Conservation (phyloP, 1,140 invertebrate genomes). For the Ditylenchus dipsaci region DNA sequence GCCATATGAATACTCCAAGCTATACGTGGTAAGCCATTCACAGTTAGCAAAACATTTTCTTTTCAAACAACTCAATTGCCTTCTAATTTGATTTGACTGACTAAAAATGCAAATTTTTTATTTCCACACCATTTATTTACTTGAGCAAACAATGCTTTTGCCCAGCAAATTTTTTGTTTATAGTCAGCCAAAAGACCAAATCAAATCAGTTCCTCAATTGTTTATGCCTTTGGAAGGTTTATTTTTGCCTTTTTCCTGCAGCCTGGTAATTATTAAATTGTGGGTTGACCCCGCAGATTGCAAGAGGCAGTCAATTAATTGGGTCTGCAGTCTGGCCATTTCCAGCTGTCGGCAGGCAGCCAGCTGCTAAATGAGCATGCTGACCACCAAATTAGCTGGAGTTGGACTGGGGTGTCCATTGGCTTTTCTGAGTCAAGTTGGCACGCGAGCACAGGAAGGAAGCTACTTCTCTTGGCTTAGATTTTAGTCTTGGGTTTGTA, state of each 20-base stretch:
- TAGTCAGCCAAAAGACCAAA: neutral
- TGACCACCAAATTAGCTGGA: constrained; percentile 1
- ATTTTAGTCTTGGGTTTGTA: neutral
- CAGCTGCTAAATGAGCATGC: neutral
- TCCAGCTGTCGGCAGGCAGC: neutral
- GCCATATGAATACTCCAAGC: constrained; percentile 45
- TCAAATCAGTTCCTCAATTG: neutral
- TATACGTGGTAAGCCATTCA: constrained; percentile 41
- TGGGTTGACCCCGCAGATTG: neutral
- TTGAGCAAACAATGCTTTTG: too few relatives aligned
- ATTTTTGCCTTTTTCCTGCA: neutral
- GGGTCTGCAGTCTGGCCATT: neutral
- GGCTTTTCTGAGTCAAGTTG: neutral
- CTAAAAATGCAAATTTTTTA: too few relatives aligned
- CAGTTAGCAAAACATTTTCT: neutral
- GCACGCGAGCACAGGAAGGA: neutral
- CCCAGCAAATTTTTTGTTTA: too few relatives aligned
- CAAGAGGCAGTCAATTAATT: constrained; percentile 1
- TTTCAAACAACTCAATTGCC: too few relatives aligned
- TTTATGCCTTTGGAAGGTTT: neutral
- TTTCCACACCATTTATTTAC: too few relatives aligned
- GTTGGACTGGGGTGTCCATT: neutral
- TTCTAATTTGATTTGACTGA: too few relatives aligned
- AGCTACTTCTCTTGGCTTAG: neutral
- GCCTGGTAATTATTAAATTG: constrained; percentile 4